Conservation (phyloP, 2,888 invertebrate genomes). For the Habroteleia sp. region DNA sequence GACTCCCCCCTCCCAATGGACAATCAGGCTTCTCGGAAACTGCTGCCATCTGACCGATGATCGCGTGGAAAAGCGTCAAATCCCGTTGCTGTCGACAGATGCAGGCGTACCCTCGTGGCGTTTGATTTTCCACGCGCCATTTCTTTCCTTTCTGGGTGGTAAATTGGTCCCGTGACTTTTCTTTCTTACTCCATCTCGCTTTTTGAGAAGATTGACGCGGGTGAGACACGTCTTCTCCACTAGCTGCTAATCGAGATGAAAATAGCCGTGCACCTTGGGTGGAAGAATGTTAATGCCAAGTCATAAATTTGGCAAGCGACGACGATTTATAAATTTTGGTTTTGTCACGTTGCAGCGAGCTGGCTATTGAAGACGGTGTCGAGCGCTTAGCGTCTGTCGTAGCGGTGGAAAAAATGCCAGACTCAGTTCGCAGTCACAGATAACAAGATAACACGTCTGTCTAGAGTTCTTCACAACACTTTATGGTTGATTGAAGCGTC, state of each 20-base stretch:
- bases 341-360: too few relatives aligned
- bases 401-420: too few relatives aligned
- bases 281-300: conserved; percentile 32
- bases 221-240: conserved; percentile 36
- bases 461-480: too few relatives aligned
- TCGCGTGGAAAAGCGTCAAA: conserved; percentile 44
- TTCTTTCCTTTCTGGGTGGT: conserved; percentile 46
- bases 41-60: conserved; percentile 48
- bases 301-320: conserved; percentile 18
- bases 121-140: conserved; percentile 55
- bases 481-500: too few relatives aligned
- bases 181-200: conserved; percentile 6
- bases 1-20: conserved; percentile 18
- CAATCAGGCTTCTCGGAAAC: conserved; percentile 41
- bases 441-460: too few relatives aligned
- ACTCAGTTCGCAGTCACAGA: too few relatives aligned
- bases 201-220: conserved; percentile 26
- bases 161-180: conserved; percentile 39
- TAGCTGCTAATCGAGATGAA: conserved; percentile 19
- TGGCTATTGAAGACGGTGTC: too few relatives aligned
- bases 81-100: conserved; percentile 17
- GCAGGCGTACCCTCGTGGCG: conserved; percentile 22
- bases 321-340: conserved; percentile 11
- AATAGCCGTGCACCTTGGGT: not conserved
- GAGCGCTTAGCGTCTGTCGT: too few relatives aligned